Evolutionary conservation across 2,113 vertebrate species (phyloP).

Genomic region (Cyphomyrus plagiostoma): DNA sequence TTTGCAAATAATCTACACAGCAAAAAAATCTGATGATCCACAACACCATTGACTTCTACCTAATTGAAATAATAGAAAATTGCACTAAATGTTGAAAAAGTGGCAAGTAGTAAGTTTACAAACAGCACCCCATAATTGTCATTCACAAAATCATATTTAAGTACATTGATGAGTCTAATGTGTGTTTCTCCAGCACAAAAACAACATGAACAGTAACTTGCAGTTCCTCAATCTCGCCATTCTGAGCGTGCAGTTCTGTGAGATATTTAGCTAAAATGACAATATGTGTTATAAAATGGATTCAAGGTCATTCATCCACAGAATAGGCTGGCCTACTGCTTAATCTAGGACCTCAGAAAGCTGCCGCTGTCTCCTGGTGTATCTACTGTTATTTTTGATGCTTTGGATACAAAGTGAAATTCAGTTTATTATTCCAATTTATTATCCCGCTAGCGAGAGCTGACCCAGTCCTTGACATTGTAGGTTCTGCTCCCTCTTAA

Average conservation of each 20-base stretch:
- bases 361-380: background rate
- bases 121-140: background rate
- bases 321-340: background rate
- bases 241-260: background rate
- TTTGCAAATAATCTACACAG: too few species aligned
- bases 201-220: background rate
- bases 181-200: slow-evolving; percentile 19
- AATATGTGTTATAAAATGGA: background rate
- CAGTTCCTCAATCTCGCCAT: background rate
- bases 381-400: background rate
- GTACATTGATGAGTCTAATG: slow-evolving; percentile 26
- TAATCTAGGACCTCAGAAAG: background rate
- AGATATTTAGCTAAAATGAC: background rate
- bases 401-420: background rate
- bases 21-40: too few species aligned
- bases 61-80: too few species aligned
- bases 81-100: too few species aligned
- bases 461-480: background rate
- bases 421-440: background rate
- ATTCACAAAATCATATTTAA: slow-evolving; percentile 30
- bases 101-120: too few species aligned
- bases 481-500: background rate
- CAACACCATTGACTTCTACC: too few species aligned
- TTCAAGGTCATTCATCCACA: background rate
- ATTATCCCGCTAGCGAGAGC: background rate